Conservation (phyloP, 2,113 vertebrate genomes). For the Microcebus ravelobensis region DNA sequence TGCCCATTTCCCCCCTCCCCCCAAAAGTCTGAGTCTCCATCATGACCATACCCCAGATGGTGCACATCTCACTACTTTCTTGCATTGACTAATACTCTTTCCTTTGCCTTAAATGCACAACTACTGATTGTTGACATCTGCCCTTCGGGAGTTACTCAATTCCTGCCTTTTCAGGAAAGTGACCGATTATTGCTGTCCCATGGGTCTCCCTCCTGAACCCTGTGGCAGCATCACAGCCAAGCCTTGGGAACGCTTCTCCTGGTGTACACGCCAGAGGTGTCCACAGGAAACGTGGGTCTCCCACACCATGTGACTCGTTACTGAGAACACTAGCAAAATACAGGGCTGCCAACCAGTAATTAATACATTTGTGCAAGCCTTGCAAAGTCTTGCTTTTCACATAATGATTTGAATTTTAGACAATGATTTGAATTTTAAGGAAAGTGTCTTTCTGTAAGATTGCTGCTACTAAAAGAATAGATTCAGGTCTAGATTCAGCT, state of each 20-base stretch:
- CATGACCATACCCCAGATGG: too few species aligned
- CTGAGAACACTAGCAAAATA: not conserved
- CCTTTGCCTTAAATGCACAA: not conserved
- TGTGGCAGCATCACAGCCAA: not conserved
- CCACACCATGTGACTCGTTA: not conserved
- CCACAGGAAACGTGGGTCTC: not conserved
- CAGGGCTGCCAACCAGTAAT: too few species aligned
- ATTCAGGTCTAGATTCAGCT: not conserved
- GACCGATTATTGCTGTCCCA: accelerated
- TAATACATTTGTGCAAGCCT: not conserved
- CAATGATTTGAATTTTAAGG: not conserved
- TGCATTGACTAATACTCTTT: accelerated
- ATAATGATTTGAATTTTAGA: too few species aligned
- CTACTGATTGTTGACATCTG: accelerated
- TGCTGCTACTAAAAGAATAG: not conserved
- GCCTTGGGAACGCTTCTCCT: not conserved
- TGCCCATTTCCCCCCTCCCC: too few species aligned
- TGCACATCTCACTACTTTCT: too few species aligned
- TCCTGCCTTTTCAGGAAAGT: accelerated
- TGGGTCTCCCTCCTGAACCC: accelerated
- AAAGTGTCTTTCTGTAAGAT: not conserved
- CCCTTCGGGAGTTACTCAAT: not conserved
- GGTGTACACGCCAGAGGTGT: accelerated
- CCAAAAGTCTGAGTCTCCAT: too few species aligned
- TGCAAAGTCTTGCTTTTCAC: not conserved